Percentiles rank a stretch among this genome's conserved stretches.
Evolutionary conservation across 2,113 vertebrate genomes (phyloP).

Genomic region (Cichladusa arquata): DNA sequence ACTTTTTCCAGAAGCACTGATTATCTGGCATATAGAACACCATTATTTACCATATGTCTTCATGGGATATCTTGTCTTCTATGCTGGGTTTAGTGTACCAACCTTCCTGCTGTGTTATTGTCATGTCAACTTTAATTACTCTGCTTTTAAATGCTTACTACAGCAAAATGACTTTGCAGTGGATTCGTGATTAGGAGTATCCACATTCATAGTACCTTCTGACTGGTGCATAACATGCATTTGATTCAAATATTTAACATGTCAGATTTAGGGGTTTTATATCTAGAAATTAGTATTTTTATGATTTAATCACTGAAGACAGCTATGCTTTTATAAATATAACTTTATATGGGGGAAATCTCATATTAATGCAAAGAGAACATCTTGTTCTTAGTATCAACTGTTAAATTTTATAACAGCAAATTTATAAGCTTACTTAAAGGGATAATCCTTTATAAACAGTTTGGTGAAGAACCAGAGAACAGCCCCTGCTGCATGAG

Average conservation of each 20-base stretch:
- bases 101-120: not conserved
- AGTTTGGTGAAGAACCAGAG: not conserved
- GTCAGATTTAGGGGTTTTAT: not conserved
- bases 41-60: not conserved
- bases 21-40: not conserved
- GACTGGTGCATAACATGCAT: not conserved
- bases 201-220: not conserved
- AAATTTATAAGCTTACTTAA: not conserved
- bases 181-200: not conserved
- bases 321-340: not conserved
- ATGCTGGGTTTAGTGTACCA: not conserved
- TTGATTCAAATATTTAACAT: not conserved
- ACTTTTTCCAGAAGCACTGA: not conserved
- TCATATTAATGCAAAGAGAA: not conserved
- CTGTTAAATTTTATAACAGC: not conserved
- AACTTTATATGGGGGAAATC: not conserved
- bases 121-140: not conserved
- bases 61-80: not conserved
- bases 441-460: not conserved
- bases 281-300: not conserved
- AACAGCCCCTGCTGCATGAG: not conserved
- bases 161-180: not conserved
- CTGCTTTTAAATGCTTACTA: not conserved
- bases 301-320: not conserved
- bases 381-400: not conserved